These are phyloP conservation scores for Nowickia ferox DNA, from an alignment of 2,888 invertebrate genomes.

Conservation along the genomic window DNA sequence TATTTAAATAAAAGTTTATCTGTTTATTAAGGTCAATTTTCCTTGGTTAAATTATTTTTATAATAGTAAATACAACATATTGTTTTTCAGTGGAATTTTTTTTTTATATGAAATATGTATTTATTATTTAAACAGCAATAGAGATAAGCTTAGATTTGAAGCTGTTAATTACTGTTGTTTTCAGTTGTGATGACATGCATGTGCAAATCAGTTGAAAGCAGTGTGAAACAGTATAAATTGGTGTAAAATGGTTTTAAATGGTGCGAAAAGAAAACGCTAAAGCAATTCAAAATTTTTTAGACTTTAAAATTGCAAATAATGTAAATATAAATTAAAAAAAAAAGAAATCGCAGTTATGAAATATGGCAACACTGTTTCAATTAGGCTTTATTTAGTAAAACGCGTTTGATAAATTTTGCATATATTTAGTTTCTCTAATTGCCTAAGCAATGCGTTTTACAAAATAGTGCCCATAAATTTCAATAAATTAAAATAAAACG, in stretches of 20 bases:
- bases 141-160: constrained; percentile 33
- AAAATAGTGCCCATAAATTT: no score
- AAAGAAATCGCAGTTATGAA: no score
- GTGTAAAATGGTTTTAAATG: constrained; percentile 3
- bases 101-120: background rate
- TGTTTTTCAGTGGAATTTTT: constrained; percentile 51
- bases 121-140: constrained; percentile 25
- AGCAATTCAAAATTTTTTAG: background rate
- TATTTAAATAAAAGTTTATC: background rate
- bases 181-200: background rate
- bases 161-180: constrained; percentile 17
- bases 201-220: constrained; percentile 16
- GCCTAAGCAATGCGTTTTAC: no score
- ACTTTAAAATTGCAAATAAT: no score
- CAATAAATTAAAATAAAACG: no score
- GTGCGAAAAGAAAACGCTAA: background rate
- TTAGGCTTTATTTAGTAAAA: no score
- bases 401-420: no score
- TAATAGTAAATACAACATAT: background rate
- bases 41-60: background rate
- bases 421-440: no score
- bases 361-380: no score
- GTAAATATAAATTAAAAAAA: background rate
- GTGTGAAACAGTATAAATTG: constrained; percentile 1
- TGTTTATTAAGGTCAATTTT: constrained; percentile 3